Percentiles rank a stretch among this genome's conserved stretches.
phyloP scores from a whole-genome alignment of 2,113 vertebrate species.

The Tupaia chinensis region DNA sequence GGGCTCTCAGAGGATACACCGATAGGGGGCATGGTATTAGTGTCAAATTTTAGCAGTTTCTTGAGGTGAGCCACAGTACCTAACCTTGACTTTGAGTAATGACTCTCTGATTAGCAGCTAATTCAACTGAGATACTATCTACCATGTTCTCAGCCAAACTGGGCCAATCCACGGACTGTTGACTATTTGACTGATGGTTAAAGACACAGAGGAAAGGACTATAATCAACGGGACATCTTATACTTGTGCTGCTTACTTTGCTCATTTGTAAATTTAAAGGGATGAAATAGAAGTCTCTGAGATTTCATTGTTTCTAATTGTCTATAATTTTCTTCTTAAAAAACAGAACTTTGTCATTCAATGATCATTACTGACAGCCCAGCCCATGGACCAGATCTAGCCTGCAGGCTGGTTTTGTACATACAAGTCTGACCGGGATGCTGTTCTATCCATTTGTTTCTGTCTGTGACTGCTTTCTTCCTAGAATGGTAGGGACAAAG shows the following conservation, averaged over 20 bases:
- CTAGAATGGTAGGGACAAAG: background rate
- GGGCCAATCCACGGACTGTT: too few relatives aligned
- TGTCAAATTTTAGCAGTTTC: slow-evolving; percentile 1
- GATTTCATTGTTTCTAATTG: background rate
- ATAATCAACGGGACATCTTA: background rate
- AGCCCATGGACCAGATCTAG: background rate
- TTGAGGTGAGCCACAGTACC: background rate
- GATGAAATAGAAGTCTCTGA: background rate
- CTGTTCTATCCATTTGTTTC: background rate
- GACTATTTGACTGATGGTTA: background rate
- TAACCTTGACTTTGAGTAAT: background rate
- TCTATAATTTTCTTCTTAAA: slow-evolving; percentile 14
- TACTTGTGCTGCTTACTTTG: background rate
- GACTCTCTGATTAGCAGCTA: background rate
- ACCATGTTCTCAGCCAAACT: background rate
- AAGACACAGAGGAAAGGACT: background rate
- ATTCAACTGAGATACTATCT: background rate
- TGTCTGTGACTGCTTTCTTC: background rate
- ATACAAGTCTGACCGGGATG: background rate
- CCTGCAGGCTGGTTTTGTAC: background rate
- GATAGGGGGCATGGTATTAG: background rate
- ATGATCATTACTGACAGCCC: background rate
- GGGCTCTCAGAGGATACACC: background rate
- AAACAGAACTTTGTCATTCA: slow-evolving; percentile 1
- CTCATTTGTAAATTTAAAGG: background rate